Evolutionary conservation across 2,113 vertebrate species (phyloP).

Genomic region (Uropsilus gracilis): DNA sequence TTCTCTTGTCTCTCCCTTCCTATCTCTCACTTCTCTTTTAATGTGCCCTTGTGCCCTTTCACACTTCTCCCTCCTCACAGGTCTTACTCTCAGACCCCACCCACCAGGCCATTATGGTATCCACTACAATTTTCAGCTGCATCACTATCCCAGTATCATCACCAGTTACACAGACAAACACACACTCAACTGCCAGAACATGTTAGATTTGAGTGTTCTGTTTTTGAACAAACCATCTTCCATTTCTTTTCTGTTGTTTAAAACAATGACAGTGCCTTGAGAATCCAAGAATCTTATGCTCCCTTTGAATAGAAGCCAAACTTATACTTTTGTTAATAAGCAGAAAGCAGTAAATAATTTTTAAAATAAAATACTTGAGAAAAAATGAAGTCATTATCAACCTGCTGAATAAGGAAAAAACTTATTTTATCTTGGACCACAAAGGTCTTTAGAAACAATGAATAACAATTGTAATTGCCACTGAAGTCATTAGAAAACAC

Average conservation of each 20-base stretch:
- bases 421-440: constrained; percentile 54
- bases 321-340: constrained; percentile 50
- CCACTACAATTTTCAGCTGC: too few species aligned
- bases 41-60: too few species aligned
- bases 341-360: constrained; percentile 59
- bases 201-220: not conserved
- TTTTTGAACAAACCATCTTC: not conserved
- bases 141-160: too few species aligned
- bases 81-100: too few species aligned
- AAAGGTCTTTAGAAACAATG: constrained; percentile 66
- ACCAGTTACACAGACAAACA: not conserved
- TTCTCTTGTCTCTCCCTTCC: too few species aligned
- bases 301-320: not conserved
- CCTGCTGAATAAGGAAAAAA: constrained; percentile 63
- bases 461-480: constrained; percentile 60
- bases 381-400: constrained; percentile 71
- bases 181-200: not conserved
- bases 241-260: not conserved
- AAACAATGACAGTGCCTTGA: not conserved
- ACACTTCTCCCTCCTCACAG: too few species aligned
- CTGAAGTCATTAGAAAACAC: constrained; percentile 66
- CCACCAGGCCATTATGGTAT: too few species aligned
- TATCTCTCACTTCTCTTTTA: too few species aligned
- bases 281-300: not conserved
- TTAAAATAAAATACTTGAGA: constrained; percentile 60